Percentiles rank a stretch among this genome's conserved stretches.
Evolutionary conservation across 1,140 invertebrate genomes (phyloP).

Genomic region (Subanguina moxae): DNA sequence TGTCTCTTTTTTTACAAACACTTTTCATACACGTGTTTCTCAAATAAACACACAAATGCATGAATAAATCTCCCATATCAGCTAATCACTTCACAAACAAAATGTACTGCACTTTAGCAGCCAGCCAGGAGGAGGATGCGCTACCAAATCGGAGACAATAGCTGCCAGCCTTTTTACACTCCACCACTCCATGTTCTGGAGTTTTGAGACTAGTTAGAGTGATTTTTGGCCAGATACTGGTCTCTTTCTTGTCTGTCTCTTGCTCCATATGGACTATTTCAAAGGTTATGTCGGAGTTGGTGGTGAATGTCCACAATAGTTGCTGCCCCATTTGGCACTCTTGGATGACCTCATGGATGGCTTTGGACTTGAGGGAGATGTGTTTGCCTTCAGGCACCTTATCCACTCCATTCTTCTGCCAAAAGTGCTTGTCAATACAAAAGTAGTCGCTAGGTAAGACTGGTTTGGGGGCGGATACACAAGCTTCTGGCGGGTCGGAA

Average conservation of each 20-base stretch:
- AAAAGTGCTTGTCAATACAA: background rate
- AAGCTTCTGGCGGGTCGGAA: background rate
- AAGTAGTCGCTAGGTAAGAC: background rate
- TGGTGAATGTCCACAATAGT: conserved; percentile 28
- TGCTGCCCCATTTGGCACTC: conserved; percentile 20
- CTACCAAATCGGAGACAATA: conserved; percentile 21
- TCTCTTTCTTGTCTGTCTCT: conserved; percentile 3
- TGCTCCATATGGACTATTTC: conserved; percentile 13
- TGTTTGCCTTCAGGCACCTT: conserved; percentile 19
- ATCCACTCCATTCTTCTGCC: background rate
- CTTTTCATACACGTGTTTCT: too few species aligned
- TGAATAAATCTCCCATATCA: too few species aligned
- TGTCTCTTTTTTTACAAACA: too few species aligned
- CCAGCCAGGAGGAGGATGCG: conserved; percentile 17
- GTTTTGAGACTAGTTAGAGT: conserved; percentile 24
- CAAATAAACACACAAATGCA: too few species aligned
- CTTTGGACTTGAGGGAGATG: conserved; percentile 17
- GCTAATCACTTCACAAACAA: conserved; percentile 17
- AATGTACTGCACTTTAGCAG: conserved; percentile 23
- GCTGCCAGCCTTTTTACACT: conserved; percentile 14
- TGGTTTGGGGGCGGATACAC: background rate
- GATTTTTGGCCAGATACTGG: conserved; percentile 19
- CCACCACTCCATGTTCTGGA: conserved; percentile 18
- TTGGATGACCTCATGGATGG: conserved; percentile 19
- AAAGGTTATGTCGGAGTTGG: conserved; percentile 23